Evolutionary conservation across 2,797 vertebrate species (phyloP).

Genomic region (Schizopygopsis pylzovi): DNA sequence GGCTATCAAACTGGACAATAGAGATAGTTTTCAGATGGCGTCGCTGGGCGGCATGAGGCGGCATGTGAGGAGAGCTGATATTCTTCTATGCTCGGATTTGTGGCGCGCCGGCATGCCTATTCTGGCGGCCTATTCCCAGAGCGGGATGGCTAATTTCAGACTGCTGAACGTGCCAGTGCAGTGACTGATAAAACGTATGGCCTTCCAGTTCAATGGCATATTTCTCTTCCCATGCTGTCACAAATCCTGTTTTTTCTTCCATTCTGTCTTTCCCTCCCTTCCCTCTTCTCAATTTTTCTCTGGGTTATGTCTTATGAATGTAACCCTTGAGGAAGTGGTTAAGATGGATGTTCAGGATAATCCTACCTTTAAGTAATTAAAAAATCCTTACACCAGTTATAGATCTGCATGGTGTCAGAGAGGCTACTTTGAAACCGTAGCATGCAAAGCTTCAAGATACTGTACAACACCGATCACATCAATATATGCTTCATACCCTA

Average conservation of each 20-base stretch:
- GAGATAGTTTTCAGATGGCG: conserved; percentile 98
- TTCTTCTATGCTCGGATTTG: conserved; percentile 92
- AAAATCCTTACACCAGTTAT: conserved; percentile 8
- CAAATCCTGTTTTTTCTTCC: conserved; percentile 65
- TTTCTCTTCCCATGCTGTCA: conserved; percentile 77
- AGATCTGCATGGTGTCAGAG: neutral
- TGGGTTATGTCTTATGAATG: conserved; percentile 47
- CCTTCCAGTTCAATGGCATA: conserved; percentile 90
- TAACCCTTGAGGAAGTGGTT: neutral
- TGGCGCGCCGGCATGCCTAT: conserved; percentile 78
- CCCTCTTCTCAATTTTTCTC: conserved; percentile 50
- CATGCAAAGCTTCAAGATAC: neutral
- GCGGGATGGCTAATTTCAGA: conserved; percentile 88
- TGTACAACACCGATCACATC: neutral
- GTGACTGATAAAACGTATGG: conserved; percentile 92
- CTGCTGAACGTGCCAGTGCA: conserved; percentile 91
- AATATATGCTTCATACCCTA: neutral
- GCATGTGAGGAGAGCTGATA: conserved; percentile 97
- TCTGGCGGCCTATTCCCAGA: conserved; percentile 88
- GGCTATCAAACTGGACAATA: conserved; percentile 99
- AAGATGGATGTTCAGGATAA: conserved; percentile 10
- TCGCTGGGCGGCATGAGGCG: conserved; percentile 88
- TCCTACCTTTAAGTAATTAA: neutral
- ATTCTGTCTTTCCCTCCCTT: conserved; percentile 32
- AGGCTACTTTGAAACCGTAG: neutral